Evolutionary conservation across 2,888 invertebrate species (phyloP).

Genomic region (Platycheirus rosarum): DNA sequence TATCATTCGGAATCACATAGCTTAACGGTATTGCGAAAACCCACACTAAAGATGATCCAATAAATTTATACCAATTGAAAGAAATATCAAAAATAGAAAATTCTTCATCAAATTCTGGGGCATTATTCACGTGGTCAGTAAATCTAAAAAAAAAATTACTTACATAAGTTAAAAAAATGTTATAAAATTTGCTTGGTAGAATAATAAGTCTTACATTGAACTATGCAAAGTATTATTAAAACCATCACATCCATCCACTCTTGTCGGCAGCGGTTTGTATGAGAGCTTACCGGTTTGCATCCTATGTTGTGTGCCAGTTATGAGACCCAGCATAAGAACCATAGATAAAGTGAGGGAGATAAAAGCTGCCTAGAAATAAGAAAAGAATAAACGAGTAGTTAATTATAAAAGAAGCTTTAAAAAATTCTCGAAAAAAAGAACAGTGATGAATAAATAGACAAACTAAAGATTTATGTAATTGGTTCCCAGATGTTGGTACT

Average conservation of each 20-base stretch:
- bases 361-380: constrained; percentile 47
- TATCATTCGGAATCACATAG: constrained; percentile 67
- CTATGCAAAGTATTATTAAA: constrained; percentile 18
- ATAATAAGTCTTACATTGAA: constrained; percentile 10
- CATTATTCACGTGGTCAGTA: neutral
- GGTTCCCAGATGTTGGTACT: no score
- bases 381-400: neutral
- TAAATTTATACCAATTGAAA: constrained; percentile 84
- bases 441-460: no score
- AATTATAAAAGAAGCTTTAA: no score
- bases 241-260: constrained; percentile 41
- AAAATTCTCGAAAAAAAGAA: no score
- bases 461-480: no score
- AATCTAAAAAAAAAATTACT: no score
- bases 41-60: constrained; percentile 83
- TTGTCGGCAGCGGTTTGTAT: constrained; percentile 43
- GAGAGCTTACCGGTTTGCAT: constrained; percentile 66
- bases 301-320: constrained; percentile 69
- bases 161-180: no score
- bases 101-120: constrained; percentile 4
- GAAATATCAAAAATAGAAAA: constrained; percentile 83
- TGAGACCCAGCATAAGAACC: constrained; percentile 37
- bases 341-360: constrained; percentile 34
- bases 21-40: constrained; percentile 83
- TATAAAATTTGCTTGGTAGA: neutral